Percentiles rank a stretch among this genome's conserved stretches.
Evolutionary conservation across 2,888 invertebrate genomes (phyloP).

Genomic region (Nebria salina): DNA sequence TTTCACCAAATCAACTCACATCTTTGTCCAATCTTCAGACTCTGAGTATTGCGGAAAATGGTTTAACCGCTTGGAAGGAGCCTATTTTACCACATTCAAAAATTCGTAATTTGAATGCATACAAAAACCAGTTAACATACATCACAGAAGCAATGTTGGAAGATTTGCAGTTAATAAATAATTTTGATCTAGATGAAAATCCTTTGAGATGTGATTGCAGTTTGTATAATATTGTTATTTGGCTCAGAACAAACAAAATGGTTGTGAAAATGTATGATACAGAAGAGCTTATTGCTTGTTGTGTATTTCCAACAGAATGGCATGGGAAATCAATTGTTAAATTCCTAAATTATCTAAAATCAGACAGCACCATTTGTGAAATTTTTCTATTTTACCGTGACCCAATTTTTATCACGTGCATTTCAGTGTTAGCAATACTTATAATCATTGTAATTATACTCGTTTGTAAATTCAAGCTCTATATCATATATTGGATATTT

Average conservation of each 20-base stretch:
- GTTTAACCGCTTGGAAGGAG: conserved; percentile 66
- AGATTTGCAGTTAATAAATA: conserved; percentile 64
- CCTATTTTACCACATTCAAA: conserved; percentile 64
- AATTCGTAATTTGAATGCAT: conserved; percentile 61
- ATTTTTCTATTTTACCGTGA: neutral
- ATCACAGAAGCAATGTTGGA: conserved; percentile 67
- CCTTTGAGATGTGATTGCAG: conserved; percentile 68
- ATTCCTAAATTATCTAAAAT: neutral
- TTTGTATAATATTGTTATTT: neutral
- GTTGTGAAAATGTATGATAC: neutral
- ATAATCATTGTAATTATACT: conserved; percentile 57
- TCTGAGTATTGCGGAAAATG: conserved; percentile 66
- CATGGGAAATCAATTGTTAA: neutral
- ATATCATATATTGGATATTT: conserved; percentile 68
- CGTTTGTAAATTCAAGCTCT: conserved; percentile 58
- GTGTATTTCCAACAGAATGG: neutral
- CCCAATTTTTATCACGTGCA: conserved; percentile 41
- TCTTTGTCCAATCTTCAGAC: conserved; percentile 62
- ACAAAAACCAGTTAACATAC: conserved; percentile 67
- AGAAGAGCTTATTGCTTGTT: neutral
- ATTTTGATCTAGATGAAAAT: conserved; percentile 66
- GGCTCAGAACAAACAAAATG: neutral
- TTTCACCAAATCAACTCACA: conserved; percentile 63
- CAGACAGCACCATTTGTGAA: neutral
- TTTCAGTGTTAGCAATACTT: conserved; percentile 62